Base-by-base conservation (phyloP, 2,888 invertebrate genomes). In the Phasia obesa region DNA sequence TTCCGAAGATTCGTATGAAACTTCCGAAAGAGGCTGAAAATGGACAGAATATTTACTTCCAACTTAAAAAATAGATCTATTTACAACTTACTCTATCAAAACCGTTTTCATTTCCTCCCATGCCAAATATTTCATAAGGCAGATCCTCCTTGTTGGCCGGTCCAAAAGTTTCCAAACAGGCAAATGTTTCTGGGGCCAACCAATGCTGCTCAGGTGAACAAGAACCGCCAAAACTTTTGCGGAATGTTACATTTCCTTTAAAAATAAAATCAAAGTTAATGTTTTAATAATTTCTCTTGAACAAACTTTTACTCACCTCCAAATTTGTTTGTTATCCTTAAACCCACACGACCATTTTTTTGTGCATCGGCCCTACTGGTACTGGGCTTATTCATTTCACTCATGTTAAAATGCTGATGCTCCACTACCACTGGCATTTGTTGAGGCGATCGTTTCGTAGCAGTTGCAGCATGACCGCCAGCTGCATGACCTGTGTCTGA, bases 371-470 rank as follows among this genome's bases (percentile, higher is more conserved):
- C 90, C 3, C 91, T 88, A 85, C 91, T 92, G 2, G 91, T 91
- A 71, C 92, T 90, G 19, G 92, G 91, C 44, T 91, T 91, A 81
- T 90, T 89, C 76, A 90, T 84, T 84, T 90, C 90, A 0, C 88
- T 84, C 71, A 89, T 89, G 64, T 88, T 87, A 64, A 88, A 90
- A 35, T 89, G 87, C 44, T 91, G 91, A 81, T 91, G 89, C 73
- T 91, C 91, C 2, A 89, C 88, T 3, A 91, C 91, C 17, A 91
- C 89, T 0, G 91, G 91, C 91, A 91, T 91, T 85, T 90, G 90
- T 77, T 90, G 90, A 0, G 91, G 91, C 13, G 90, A 91, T 17
- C 89, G 86, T 76, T 90, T 91, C 2, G 75, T 78, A 7, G 65
- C 51, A 19, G 64, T 51, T 0, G 51, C 15, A 4, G 38, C 73